Base-by-base conservation (phyloP, 2,888 invertebrate species). In the Volucella zonaria region DNA sequence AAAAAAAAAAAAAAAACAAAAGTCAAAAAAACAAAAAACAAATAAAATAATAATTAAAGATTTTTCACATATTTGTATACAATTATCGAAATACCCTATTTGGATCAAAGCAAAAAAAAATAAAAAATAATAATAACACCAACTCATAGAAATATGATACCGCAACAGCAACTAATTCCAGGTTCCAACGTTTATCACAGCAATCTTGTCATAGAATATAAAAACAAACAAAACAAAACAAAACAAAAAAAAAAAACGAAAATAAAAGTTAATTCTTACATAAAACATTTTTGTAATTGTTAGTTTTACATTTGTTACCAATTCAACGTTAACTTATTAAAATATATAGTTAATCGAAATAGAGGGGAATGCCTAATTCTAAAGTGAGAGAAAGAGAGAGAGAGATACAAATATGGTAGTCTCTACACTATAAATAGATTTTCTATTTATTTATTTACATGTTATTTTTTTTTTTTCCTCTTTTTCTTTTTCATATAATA, bases 191-290 rank as follows among this genome's bases (percentile, higher is more conserved):
- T 45, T 8, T 64, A 45, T 12, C 68, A 78, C 64, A 64, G 78
- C 78, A 78, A 78, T 78, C 70, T 31, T 6, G 43, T 78, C 78
- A 70, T 67, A 52, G 70, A 61, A 64, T 51, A 62, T 56, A 78
- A 71, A 54, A 78, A 56, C 31, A 14, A 64, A 70, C 61, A 75
- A 38, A 75, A 66, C 62, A 54, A 54, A 11, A 61, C 1, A 8
- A n/a, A n/a, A 23, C 23, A 23, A 23, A 23, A 23, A 23, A 23
- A 2, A 71, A 71, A 71, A 71, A 49, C 56, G 58, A 62, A 52
- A 42, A 45, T 23, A 8, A 43, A 76, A 68, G 67, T 67, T 38
- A 61, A 45, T 45, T 31, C 31, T 31, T 31, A 31, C 31, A 31
- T 31, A 31, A 31, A 31, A 54, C 38, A 68, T 38, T 68, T 75